These are phyloP conservation scores for Hirudinaria manillensis DNA, from an alignment of 2,888 invertebrate species.

Conservation along the genomic window DNA sequence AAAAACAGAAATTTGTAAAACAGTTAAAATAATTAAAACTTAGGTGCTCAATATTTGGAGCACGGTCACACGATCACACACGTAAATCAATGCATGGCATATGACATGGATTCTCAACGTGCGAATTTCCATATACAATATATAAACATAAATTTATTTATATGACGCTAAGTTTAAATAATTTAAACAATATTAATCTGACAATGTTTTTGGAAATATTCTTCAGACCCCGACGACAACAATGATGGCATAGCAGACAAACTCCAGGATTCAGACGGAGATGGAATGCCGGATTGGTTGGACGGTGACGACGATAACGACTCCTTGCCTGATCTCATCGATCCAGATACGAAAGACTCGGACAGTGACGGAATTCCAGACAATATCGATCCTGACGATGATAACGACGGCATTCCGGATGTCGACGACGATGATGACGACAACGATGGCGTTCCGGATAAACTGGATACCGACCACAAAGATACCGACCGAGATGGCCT, in stretches of 20 bases:
- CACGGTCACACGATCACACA: too few species aligned
- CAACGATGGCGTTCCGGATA: conserved; percentile 32
- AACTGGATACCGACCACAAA: conserved; percentile 30
- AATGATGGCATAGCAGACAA: conserved; percentile 26
- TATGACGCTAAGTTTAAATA: background rate
- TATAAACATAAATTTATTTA: too few species aligned
- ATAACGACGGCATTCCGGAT: conserved; percentile 31
- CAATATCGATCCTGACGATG: conserved; percentile 28
- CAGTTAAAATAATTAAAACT: too few species aligned
- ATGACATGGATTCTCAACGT: too few species aligned
- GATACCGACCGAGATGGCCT: conserved; percentile 33
- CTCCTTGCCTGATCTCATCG: conserved; percentile 22
- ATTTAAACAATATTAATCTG: background rate
- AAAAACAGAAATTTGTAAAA: too few species aligned
- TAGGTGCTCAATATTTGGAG: too few species aligned
- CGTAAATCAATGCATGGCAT: too few species aligned
- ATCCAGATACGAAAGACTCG: conserved; percentile 24
- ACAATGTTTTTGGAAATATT: background rate
- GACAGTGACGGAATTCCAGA: conserved; percentile 34
- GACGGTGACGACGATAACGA: conserved; percentile 32
- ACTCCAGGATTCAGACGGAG: conserved; percentile 28
- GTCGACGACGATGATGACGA: conserved; percentile 31
- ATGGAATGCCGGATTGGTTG: conserved; percentile 32
- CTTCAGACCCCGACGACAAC: conserved; percentile 28
- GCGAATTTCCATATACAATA: too few species aligned